Conservation (phyloP, 2,888 invertebrate species). For the Cephalotes varians region DNA sequence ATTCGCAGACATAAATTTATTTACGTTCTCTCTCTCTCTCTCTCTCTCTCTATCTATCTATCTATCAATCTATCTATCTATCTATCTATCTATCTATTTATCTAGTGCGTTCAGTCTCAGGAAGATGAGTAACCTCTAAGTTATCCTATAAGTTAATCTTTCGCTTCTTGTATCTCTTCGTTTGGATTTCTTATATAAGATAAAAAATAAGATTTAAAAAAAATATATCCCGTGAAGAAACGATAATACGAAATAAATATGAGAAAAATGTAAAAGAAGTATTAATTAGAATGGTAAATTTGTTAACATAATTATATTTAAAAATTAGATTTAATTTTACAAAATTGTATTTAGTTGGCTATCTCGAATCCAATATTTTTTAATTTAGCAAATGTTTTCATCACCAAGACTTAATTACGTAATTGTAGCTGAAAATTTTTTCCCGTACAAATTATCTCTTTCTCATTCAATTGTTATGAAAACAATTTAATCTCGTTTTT, state of each 20-base stretch:
- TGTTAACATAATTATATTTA: not conserved
- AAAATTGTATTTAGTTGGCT: not conserved
- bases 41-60: too few species aligned
- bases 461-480: not conserved
- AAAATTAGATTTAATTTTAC: not conserved
- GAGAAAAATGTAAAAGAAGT: not conserved
- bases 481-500: not conserved
- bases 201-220: not conserved
- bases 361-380: not conserved
- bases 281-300: not conserved
- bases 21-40: too few species aligned
- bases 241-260: not conserved
- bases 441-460: not conserved
- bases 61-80: too few species aligned
- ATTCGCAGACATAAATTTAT: conserved; percentile 25
- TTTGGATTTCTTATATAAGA: not conserved
- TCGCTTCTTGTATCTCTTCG: not conserved
- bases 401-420: not conserved
- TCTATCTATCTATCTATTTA: too few species aligned
- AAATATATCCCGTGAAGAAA: not conserved
- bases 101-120: not conserved
- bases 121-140: too few species aligned
- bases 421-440: not conserved
- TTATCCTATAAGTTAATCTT: conserved; percentile 1
- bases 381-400: not conserved